These are phyloP conservation scores for Prosopocoilus inquinatus DNA, from an alignment of 2,888 invertebrate genomes.

Conservation along the genomic window DNA sequence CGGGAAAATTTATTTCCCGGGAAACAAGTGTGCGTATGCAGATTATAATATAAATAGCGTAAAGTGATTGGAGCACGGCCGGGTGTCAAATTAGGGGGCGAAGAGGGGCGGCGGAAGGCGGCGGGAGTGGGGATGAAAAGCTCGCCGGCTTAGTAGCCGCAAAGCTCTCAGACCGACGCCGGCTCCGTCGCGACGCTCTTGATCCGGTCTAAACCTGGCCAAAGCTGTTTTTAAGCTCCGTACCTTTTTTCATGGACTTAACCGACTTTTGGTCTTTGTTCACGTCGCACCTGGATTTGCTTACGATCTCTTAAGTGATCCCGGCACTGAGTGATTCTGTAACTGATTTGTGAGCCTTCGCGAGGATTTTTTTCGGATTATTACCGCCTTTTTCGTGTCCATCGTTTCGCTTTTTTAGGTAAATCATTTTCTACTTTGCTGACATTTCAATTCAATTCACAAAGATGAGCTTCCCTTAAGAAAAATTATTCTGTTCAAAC, in stretches of 20 bases:
- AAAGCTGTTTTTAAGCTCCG: slow-evolving; percentile 52
- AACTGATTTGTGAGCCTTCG: slow-evolving; percentile 49
- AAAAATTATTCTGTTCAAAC: no score
- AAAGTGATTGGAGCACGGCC: slow-evolving; percentile 46
- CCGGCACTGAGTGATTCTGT: slow-evolving; percentile 43
- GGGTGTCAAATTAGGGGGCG: slow-evolving; percentile 41
- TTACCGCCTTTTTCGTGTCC: neutral
- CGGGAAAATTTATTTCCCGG: neutral
- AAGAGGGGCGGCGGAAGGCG: slow-evolving; percentile 29
- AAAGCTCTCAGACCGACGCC: slow-evolving; percentile 51
- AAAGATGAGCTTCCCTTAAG: neutral
- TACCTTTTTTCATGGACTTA: slow-evolving; percentile 51
- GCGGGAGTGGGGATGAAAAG: slow-evolving; percentile 39
- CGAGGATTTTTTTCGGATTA: slow-evolving; percentile 15
- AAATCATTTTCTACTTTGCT: neutral
- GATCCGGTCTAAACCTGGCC: slow-evolving; percentile 51
- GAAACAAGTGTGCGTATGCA: slow-evolving; percentile 17
- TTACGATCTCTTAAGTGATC: slow-evolving; percentile 46
- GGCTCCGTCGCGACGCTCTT: slow-evolving; percentile 55
- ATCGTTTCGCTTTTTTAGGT: neutral
- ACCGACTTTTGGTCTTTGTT: slow-evolving; percentile 51
- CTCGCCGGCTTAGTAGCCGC: slow-evolving; percentile 48
- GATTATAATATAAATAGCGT: slow-evolving; percentile 51
- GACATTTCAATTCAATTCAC: neutral
- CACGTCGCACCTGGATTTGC: slow-evolving; percentile 51